Base-by-base conservation (phyloP, 2,888 invertebrate genomes). In the Scelioninae gen. 1 region DNA sequence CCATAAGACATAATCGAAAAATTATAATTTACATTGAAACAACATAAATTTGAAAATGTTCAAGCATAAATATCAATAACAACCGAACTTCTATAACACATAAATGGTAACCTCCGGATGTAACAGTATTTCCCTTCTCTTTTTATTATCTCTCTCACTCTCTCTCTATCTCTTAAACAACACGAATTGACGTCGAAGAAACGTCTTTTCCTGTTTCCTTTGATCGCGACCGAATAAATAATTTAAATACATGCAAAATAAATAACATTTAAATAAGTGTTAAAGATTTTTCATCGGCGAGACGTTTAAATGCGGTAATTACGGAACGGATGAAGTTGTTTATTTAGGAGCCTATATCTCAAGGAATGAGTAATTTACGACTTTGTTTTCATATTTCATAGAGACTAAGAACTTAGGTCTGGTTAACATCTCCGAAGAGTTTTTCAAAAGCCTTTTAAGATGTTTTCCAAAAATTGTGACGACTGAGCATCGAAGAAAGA, bases 221-320 rank as follows among this genome's bases (percentile, higher is more conserved):
- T 23, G 13, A 58, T 40, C 40, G n/a, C 58, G 1, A 38, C 13
- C 40, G n/a, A 72, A 62, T 72, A 72, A 53, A 72, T 71, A 60
- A 71, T 60, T 47, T 71, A 60, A 71, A 62, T 53, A 72, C 38
- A 56, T 56, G 58, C 29, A 45, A 62, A 58, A 63, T 75, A 66
- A 75, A 75, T 75, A 75, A 65, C 5, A 9, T 65, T 74, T 55
- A 65, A 74, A 74, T 74, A 65, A 63, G 23, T n/a, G n/a, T n/a
- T n/a, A n/a, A n/a, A n/a, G n/a, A n/a, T n/a, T n/a, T n/a, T n/a
- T n/a, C n/a, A n/a, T n/a, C n/a, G n/a, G n/a, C n/a, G n/a, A n/a
- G n/a, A n/a, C n/a, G n/a, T n/a, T n/a, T n/a, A n/a, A n/a, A n/a
- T n/a, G n/a, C n/a, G n/a, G n/a, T n/a, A n/a, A n/a, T n/a, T n/a